Evolutionary conservation across 2,888 invertebrate genomes (phyloP).

Genomic region (Pachydiplax longipennis): DNA sequence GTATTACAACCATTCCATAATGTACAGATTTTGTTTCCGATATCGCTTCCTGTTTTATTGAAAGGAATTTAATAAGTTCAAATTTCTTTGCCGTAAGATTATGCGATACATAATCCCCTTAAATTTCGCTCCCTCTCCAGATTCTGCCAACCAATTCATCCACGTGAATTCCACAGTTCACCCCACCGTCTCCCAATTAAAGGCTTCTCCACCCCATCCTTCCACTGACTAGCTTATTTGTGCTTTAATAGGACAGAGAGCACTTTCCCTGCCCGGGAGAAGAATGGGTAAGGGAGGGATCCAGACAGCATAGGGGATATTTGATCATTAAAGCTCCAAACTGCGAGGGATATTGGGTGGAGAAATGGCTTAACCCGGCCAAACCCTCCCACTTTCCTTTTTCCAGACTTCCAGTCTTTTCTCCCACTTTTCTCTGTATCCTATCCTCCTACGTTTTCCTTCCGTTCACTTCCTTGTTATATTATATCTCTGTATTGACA

Average conservation of each 20-base stretch:
- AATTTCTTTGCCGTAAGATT: too few species aligned
- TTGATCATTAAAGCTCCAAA: constrained; percentile 34
- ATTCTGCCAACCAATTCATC: neutral
- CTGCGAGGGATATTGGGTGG: neutral
- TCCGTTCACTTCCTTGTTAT: too few species aligned
- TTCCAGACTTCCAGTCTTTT: neutral
- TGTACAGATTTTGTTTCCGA: too few species aligned
- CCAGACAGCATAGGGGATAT: constrained; percentile 39
- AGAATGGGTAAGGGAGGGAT: neutral
- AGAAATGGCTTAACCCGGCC: constrained; percentile 4
- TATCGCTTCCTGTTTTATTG: too few species aligned
- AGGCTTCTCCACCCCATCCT: neutral
- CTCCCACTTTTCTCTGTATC: neutral
- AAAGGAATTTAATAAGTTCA: too few species aligned
- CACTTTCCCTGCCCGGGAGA: constrained; percentile 20
- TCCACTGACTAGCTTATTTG: constrained; percentile 26
- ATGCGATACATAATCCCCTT: neutral
- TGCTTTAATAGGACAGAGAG: constrained; percentile 37
- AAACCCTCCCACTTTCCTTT: neutral
- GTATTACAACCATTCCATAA: too few species aligned
- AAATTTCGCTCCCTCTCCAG: neutral
- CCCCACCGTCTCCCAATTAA: neutral
- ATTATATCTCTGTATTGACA: too few species aligned
- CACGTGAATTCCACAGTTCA: neutral
- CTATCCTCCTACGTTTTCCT: too few species aligned